These are phyloP conservation scores for Pelusios castaneus DNA, from an alignment of 2,113 vertebrate species.

Conservation along the genomic window DNA sequence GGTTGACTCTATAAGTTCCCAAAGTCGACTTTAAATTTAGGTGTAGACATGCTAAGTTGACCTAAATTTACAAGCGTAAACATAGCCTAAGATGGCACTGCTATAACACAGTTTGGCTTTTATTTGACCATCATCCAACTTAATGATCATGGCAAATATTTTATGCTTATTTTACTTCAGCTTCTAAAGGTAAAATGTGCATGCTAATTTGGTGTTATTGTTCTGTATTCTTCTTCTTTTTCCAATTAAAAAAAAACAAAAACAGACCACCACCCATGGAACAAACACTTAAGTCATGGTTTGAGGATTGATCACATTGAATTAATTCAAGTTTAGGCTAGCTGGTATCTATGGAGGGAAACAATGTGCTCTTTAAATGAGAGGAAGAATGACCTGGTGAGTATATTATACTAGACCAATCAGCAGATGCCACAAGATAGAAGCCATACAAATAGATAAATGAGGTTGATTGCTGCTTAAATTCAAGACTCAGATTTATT, in stretches of 20 bases:
- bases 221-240: neutral
- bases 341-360: neutral
- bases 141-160: constrained; percentile 42
- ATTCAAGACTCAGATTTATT: neutral
- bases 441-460: neutral
- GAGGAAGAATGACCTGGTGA: neutral
- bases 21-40: too few relatives aligned
- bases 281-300: neutral
- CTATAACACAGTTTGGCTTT: constrained; percentile 56
- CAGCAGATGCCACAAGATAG: constrained; percentile 10
- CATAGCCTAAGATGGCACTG: constrained; percentile 44
- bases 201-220: neutral
- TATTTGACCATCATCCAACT: constrained; percentile 45
- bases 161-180: constrained; percentile 51
- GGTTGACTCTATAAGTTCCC: too few relatives aligned
- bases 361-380: constrained; percentile 7
- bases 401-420: neutral
- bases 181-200: constrained; percentile 19
- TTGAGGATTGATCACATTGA: neutral
- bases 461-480: constrained; percentile 2
- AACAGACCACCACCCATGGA: constrained; percentile 24
- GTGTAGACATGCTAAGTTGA: too few relatives aligned
- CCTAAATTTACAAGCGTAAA: too few relatives aligned
- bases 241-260: neutral
- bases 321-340: neutral